A percentile compares a stretch with the other conserved stretches of the same genome.
Evolutionary conservation across 2,113 vertebrate genomes (phyloP).

Genomic region (Calidris pygmaea): DNA sequence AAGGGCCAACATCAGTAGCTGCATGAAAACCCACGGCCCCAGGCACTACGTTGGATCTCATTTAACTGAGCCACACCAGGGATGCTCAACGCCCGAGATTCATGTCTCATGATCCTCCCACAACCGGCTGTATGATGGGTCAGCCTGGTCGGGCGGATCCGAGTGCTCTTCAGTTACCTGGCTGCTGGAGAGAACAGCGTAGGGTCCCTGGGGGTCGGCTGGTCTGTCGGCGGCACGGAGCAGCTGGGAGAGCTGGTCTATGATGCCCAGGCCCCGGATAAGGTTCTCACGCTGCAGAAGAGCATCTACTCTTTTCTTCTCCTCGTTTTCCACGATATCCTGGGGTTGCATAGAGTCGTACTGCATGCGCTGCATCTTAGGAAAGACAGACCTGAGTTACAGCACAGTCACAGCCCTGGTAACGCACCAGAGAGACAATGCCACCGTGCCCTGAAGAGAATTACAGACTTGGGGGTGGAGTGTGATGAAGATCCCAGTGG

Average conservation of each 20-base stretch:
- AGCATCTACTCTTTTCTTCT: constrained; percentile 63
- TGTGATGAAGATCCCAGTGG: background rate
- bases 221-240: background rate
- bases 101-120: background rate
- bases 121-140: background rate
- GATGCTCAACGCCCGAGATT: background rate
- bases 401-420: background rate
- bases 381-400: background rate
- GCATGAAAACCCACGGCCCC: background rate
- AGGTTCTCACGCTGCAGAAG: constrained; percentile 71
- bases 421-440: accelerated
- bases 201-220: background rate
- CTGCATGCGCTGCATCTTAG: background rate
- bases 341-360: constrained; percentile 71
- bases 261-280: constrained; percentile 71
- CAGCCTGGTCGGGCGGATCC: background rate
- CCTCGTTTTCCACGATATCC: constrained; percentile 74
- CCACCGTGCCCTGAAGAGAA: background rate
- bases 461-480: background rate
- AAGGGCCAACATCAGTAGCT: background rate
- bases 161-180: constrained; percentile 33
- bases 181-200: background rate
- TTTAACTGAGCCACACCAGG: background rate
- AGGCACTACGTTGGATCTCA: background rate
- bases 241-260: constrained; percentile 60